phyloP scores from a whole-genome alignment of 2,888 invertebrate genomes.

The Protodeltote pygarga region DNA sequence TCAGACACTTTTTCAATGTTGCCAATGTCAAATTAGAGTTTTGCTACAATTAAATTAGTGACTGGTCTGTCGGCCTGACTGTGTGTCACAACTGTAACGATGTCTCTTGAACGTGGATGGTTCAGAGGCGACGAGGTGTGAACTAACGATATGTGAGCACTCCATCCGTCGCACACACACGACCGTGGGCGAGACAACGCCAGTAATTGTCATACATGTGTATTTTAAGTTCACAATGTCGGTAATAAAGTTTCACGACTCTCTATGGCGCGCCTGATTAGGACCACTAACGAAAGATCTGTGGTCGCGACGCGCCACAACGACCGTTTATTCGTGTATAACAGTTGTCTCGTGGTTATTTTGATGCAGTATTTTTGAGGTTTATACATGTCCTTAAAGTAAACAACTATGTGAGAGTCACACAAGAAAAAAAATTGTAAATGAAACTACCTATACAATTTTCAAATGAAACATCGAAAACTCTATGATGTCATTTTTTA shows the following conservation, averaged over 20 bases:
- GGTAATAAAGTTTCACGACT: constrained; percentile 74
- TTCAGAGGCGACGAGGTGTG: constrained; percentile 70
- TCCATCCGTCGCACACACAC: constrained; percentile 65
- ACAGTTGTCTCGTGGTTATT: constrained; percentile 57
- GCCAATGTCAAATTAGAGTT: too few species aligned
- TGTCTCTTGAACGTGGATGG: constrained; percentile 45
- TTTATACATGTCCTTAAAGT: constrained; percentile 24
- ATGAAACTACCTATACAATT: too few species aligned
- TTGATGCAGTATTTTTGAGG: constrained; percentile 36
- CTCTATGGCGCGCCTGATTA: constrained; percentile 69
- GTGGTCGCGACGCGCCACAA: constrained; percentile 55
- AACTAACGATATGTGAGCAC: constrained; percentile 76
- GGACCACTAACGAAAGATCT: constrained; percentile 74
- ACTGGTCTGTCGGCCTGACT: constrained; percentile 14
- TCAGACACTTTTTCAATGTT: too few species aligned
- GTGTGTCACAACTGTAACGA: constrained; percentile 47
- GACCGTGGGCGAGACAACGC: constrained; percentile 65
- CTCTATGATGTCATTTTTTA: too few species aligned
- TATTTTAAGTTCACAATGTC: constrained; percentile 78
- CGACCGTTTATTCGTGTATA: constrained; percentile 59
- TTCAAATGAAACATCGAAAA: too few species aligned
- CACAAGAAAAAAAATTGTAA: constrained; percentile 17
- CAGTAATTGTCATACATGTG: constrained; percentile 82
- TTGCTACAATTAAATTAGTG: constrained; percentile 8
- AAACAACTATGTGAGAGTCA: constrained; percentile 19